Evolutionary conservation across 2,888 invertebrate genomes (phyloP), one percentile per base, ranked within the genome.

Genomic region (Cylindroiulus punctatus): DNA sequence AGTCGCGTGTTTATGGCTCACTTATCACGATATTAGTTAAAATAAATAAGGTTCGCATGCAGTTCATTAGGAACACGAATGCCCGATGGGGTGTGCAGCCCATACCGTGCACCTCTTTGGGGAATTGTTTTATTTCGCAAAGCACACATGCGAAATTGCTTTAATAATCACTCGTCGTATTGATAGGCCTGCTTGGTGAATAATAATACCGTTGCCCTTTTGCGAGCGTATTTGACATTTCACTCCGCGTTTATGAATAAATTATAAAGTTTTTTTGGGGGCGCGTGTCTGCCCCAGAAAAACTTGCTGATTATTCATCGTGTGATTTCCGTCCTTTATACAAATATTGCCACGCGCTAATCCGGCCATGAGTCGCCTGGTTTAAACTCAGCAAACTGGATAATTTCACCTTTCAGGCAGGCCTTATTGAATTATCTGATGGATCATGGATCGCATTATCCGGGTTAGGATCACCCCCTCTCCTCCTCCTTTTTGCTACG

Each of bases 151-250:
- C 22, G 22, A 65, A 65, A 65, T 65, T 65, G 65, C 65, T 65
- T 26, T 65, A 65, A 65, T 65, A 65, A 65, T 65, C 65, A 65
- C 65, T 22, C 26, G 65, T 65, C 65, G 65, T 65, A 65, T 65
- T 65, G 65, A 65, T 65, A 65, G 65, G 65, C 65, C 65, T n/a
- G n/a, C n/a, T n/a, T 65, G 65, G 65, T 65, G 65, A 65, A 65
- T 65, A 65, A 65, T 22, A 65, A 65, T 26, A 65, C 14, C 65
- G 22, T 65, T 65, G 65, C 65, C 65, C 65, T 65, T 65, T 65
- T 65, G 65, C 65, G 65, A 65, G 65, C 10, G 26, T 65, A 65
- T 65, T 65, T 8, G 26, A 65, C 26, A 26, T 65, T 65, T 65
- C 65, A 65, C 65, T 14, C 10, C 12, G n/a, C 65, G 8, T 65